Base-by-base conservation (phyloP, 2,113 vertebrate species). In the Plestiodon gilberti region DNA sequence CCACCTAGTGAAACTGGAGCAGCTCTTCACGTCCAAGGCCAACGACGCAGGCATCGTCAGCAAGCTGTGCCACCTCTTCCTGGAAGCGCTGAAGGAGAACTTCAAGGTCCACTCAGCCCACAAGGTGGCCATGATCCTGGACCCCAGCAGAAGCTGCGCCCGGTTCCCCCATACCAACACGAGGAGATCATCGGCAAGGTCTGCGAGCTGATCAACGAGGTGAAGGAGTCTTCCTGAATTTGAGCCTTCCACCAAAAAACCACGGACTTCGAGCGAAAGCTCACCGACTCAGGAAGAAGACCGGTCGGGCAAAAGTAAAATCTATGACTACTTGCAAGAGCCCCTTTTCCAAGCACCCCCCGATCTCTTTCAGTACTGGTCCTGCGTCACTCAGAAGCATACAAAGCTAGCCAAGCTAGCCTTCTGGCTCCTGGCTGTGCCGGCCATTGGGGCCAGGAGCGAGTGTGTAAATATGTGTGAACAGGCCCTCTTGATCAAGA, bases 301-400 rank as follows among this genome's bases (percentile, higher is more conserved):
- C 67, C 96, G 97, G 87, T 97, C 98, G 1, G 98, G 98, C 61
- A 97, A 98, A 82, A 98, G 96, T 67, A 98, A 99, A 89, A 97
- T 97, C 33, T 97, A 97, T 2, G 97, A 97, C 87, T 97, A 97
- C 90, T 94, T 97, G 91, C 97, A 97, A 90, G 97, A 97, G 89
- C 97, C 97, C 83, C 96, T 97, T 90, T 97, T 97, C 93, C 96
- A 97, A 93, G 96, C 96, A 91, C 97, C 98, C 48, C 97, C 98
- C 0, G 98, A 99, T 93, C 98, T 99, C 86, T 98, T 99, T 94
- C 98, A 99, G 97, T 99, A 98, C 96, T 99, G 99, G 99, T 98
- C 98, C 3, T 97, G 98, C 3, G 98, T 98, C 15, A 97, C 98
- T 93, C 98, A 99, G 90, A 98, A 98, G 96, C 99, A 99, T 96